Evolutionary conservation across 92 coral and sea anemone genomes (phyloP).

Genomic region (Pocillopora meandrina): DNA sequence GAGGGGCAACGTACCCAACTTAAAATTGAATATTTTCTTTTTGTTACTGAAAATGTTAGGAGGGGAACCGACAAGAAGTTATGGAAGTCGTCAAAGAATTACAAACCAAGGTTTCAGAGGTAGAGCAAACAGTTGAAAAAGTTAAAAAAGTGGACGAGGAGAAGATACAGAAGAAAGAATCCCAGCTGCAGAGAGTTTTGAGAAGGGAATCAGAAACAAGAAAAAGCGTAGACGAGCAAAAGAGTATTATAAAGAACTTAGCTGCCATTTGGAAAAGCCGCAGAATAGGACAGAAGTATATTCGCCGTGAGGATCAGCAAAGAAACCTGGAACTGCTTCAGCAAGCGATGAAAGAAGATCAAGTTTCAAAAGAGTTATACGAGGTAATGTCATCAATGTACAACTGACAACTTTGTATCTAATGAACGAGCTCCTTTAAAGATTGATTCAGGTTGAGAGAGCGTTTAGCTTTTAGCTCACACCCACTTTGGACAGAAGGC

Average conservation of each 20-base stretch:
- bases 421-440: neutral
- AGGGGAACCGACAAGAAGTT: conserved; percentile 69
- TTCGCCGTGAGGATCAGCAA: conserved; percentile 78
- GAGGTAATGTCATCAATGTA: conserved; percentile 50
- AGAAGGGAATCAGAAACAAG: conserved; percentile 64
- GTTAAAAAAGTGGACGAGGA: conserved; percentile 70
- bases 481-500: neutral
- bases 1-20: too few relatives aligned
- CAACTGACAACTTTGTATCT: neutral
- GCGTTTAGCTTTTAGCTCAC: too few relatives aligned
- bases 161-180: conserved; percentile 66
- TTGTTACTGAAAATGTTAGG: conserved; percentile 33
- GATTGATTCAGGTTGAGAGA: neutral
- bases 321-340: conserved; percentile 78
- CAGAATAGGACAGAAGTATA: conserved; percentile 78
- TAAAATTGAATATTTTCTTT: neutral
- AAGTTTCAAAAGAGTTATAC: conserved; percentile 66
- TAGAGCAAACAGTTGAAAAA: conserved; percentile 55
- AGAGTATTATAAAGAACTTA: conserved; percentile 59
- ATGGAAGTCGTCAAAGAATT: conserved; percentile 73
- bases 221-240: conserved; percentile 75
- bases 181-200: conserved; percentile 65
- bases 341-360: conserved; percentile 73
- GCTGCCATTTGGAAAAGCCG: conserved; percentile 81
- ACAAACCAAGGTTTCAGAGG: conserved; percentile 45